Evolutionary conservation across 2,888 invertebrate species (phyloP).

Genomic region (Leucophenga maculata): DNA sequence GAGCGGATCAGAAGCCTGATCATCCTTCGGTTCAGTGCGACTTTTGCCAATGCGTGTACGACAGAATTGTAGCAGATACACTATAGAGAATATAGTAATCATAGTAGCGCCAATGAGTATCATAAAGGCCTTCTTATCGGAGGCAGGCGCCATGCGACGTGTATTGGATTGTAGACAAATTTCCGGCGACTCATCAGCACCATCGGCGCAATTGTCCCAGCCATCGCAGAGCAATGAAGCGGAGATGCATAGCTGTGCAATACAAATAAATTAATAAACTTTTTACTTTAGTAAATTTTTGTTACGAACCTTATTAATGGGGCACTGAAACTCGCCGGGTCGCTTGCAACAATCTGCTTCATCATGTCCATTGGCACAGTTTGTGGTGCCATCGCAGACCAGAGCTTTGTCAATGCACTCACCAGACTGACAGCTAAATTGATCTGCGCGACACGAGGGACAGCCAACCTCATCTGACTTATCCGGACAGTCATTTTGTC

Average conservation of each 20-base stretch:
- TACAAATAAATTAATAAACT: neutral
- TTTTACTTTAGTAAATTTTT: too few species aligned
- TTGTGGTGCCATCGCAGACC: conserved; percentile 78
- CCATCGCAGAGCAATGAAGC: conserved; percentile 82
- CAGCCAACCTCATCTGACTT: conserved; percentile 86
- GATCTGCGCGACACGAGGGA: conserved; percentile 79
- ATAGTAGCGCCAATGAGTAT: conserved; percentile 75
- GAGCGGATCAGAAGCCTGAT: conserved; percentile 79
- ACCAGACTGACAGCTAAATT: conserved; percentile 76
- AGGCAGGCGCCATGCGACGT: conserved; percentile 72
- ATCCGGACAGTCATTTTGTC: conserved; percentile 86
- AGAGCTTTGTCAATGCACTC: conserved; percentile 77
- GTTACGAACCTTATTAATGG: conserved; percentile 76
- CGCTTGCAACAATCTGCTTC: conserved; percentile 80
- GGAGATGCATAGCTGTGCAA: conserved; percentile 77
- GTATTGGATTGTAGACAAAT: conserved; percentile 75
- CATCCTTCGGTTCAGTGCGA: conserved; percentile 75
- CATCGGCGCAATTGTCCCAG: conserved; percentile 84
- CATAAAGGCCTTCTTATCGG: conserved; percentile 75
- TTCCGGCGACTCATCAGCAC: conserved; percentile 82
- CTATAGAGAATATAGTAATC: conserved; percentile 74
- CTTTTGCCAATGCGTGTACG: conserved; percentile 74
- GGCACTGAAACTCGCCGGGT: conserved; percentile 79
- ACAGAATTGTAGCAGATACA: conserved; percentile 75
- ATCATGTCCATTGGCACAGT: conserved; percentile 81